Conservation (phyloP, 1,140 invertebrate genomes). For the Drosophila navojoa region DNA sequence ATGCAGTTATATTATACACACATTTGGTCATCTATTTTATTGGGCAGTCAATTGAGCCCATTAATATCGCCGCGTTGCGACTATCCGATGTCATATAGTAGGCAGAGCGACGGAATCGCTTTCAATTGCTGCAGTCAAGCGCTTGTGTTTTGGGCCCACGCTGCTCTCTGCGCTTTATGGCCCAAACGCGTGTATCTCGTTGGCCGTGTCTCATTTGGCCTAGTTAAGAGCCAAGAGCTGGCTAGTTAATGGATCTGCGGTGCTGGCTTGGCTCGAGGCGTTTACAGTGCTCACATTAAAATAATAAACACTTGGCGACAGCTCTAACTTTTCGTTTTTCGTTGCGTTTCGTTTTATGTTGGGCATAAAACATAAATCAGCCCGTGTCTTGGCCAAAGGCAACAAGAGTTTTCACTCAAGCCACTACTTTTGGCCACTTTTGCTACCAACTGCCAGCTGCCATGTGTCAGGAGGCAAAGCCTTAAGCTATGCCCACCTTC, state of each 20-base stretch:
- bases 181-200: conserved; percentile 8
- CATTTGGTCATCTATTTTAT: conserved; percentile 50
- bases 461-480: conserved; percentile 49
- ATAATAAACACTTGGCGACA: conserved; percentile 70
- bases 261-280: conserved; percentile 16
- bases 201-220: conserved; percentile 21
- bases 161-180: conserved; percentile 36
- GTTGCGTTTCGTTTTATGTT: conserved; percentile 41
- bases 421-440: conserved; percentile 5
- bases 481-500: conserved; percentile 29
- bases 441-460: conserved; percentile 2
- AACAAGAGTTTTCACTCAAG: background rate
- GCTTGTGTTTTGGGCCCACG: conserved; percentile 18
- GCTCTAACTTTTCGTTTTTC: conserved; percentile 45
- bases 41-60: conserved; percentile 47
- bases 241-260: conserved; percentile 26
- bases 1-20: conserved; percentile 18
- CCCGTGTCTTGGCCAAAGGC: conserved; percentile 52
- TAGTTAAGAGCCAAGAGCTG: conserved; percentile 28
- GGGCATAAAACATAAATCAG: conserved; percentile 68
- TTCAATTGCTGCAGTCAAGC: conserved; percentile 27
- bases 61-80: conserved; percentile 39
- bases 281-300: conserved; percentile 55
- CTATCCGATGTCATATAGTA: background rate
- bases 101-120: conserved; percentile 5